Evolutionary conservation across 30 jellyfish, hydroid and myxozoan genomes (phyloP), one percentile per base, ranked within the genome.

Genomic region (Morbakka virulenta): DNA sequence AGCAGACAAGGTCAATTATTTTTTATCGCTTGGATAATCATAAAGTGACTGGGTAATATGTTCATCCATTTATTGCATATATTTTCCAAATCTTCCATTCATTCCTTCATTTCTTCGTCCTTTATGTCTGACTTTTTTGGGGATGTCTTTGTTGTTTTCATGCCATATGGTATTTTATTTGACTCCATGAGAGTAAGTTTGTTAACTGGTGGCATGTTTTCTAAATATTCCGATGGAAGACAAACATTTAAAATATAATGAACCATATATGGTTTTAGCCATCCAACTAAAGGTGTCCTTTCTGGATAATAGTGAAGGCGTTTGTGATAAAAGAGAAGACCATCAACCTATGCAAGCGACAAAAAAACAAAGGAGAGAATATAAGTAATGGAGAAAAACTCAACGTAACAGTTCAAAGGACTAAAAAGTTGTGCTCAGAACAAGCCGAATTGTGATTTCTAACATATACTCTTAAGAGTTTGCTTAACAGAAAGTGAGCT

Each of bases 231-330:
- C 0, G 52, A 50, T 23, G 98, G 98, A 53, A 84, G 28, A 2
- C 65, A 41, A 17, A 91, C 80, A 29, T 85, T 88, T 2, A 91
- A 81, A 4, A 91, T 75, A 14, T 72, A 76, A 17, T 94, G 98
- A 0, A 91, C 61, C 98, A 91, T 91, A 52, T 61, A 84, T 11
- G 98, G 91, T 65, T 91, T 91, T 50, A 91, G 64, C 98, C 98
- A 91, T 28, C 96, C 98, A 17, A 91, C 98, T 28, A 91, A 63
- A 12, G 98, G 98, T 2, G 95, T 91, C 66, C 98, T 62, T 29
- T 96, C 98, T 28, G 98, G 98, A 3, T 84, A 57, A 62, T 91
- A 91, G 32, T 80, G 96, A 21, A 83, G 52, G 62, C 86, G 51
- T 52, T 79, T 77, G 85, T 91, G 98, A 69, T 91, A 91, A 71